phyloP scores from a whole-genome alignment of 2,113 vertebrate species.

The Monarcha castaneiventris region DNA sequence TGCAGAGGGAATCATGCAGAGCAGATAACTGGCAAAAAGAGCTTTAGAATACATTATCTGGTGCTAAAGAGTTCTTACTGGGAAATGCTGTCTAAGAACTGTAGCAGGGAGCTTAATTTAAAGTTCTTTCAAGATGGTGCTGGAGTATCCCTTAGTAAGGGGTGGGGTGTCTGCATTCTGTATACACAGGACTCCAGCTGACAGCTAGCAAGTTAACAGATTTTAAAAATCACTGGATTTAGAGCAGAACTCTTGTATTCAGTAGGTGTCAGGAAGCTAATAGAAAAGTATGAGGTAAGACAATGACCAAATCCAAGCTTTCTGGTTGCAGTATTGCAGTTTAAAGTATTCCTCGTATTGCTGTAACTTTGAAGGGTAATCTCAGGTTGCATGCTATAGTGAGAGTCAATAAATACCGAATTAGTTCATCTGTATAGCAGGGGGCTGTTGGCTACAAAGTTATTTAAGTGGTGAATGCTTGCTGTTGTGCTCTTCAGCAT shows the following conservation, averaged over 20 bases:
- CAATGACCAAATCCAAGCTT: neutral
- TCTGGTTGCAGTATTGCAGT: neutral
- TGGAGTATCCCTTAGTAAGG: neutral
- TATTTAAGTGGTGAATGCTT: neutral
- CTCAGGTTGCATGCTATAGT: neutral
- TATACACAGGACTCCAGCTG: neutral
- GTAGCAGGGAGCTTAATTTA: neutral
- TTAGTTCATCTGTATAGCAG: neutral
- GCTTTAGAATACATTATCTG: neutral
- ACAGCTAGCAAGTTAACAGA: neutral
- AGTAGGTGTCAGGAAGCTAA: neutral
- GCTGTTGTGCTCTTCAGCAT: neutral
- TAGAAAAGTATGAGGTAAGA: neutral
- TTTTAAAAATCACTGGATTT: neutral
- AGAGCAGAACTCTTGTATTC: neutral
- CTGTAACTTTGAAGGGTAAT: neutral
- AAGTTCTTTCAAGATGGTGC: neutral
- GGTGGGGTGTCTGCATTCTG: neutral
- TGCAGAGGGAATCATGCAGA: neutral
- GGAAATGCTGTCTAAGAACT: neutral
- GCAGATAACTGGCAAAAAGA: neutral
- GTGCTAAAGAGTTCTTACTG: neutral
- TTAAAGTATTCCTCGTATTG: neutral
- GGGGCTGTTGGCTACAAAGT: too few relatives aligned
- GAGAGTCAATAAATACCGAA: neutral